Evolutionary conservation across 2,888 invertebrate genomes (phyloP).

Genomic region (Chorisops tibialis): DNA sequence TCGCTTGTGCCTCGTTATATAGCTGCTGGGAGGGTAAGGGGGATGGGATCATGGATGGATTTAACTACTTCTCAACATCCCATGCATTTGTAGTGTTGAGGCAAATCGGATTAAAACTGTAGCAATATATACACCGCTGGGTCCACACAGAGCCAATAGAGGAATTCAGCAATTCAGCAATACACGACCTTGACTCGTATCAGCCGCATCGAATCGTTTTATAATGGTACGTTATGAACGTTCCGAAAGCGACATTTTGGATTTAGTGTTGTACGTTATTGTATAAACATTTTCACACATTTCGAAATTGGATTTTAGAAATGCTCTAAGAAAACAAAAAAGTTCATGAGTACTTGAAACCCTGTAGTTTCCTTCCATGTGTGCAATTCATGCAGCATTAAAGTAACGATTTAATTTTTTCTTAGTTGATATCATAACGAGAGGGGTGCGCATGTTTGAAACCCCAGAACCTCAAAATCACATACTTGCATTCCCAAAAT

Average conservation of each 20-base stretch:
- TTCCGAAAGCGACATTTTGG: slow-evolving; percentile 4
- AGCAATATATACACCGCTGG: neutral
- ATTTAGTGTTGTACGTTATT: neutral
- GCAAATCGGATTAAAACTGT: slow-evolving; percentile 16
- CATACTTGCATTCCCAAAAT: too few relatives aligned
- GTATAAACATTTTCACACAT: too few relatives aligned
- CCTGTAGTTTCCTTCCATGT: too few relatives aligned
- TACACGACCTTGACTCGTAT: neutral
- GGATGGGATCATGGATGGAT: slow-evolving; percentile 10
- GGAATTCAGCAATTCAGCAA: slow-evolving; percentile 11
- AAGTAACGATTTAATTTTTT: too few relatives aligned
- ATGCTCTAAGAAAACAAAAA: too few relatives aligned
- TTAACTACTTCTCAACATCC: neutral
- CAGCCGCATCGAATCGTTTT: neutral
- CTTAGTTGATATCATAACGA: too few relatives aligned
- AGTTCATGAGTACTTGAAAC: too few relatives aligned
- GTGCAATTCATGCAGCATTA: too few relatives aligned
- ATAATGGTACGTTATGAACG: slow-evolving; percentile 15
- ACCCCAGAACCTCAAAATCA: too few relatives aligned
- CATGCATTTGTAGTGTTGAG: neutral
- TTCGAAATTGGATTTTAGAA: too few relatives aligned
- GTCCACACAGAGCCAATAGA: slow-evolving; percentile 1
- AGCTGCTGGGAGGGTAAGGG: too few relatives aligned
- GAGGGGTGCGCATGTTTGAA: too few relatives aligned
- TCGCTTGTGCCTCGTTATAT: slow-evolving; percentile 3